Evolutionary conservation across 2,113 vertebrate genomes (phyloP).

Genomic region (Salvator merianae): DNA sequence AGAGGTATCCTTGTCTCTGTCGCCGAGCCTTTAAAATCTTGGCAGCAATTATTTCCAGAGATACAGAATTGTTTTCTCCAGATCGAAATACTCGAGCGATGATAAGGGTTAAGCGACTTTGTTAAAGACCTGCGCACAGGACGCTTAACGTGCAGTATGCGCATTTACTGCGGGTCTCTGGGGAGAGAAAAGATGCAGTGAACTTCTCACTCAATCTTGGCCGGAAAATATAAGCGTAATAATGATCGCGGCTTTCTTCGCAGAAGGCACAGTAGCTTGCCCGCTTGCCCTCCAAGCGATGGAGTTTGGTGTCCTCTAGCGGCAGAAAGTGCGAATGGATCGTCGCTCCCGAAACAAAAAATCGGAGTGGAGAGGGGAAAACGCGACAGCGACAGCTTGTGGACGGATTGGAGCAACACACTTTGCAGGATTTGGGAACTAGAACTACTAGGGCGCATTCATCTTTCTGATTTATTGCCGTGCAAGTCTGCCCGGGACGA

Average conservation of each 20-base stretch:
- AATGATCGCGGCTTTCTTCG: too few species aligned
- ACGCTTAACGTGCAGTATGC: not conserved
- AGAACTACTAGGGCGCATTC: too few species aligned
- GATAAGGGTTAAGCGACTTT: not conserved
- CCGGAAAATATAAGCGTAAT: not conserved
- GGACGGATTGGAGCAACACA: not conserved
- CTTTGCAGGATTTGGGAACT: not conserved
- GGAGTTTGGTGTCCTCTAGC: conserved; percentile 57
- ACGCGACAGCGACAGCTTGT: conserved; percentile 53
- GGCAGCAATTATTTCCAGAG: not conserved
- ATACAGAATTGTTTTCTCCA: not conserved
- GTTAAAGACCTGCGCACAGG: not conserved
- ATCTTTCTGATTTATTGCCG: too few species aligned
- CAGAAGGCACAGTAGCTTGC: not conserved
- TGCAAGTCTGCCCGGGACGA: too few species aligned
- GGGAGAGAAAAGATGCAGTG: too few species aligned
- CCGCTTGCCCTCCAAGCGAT: rapidly evolving
- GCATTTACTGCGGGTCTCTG: not conserved
- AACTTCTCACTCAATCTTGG: not conserved
- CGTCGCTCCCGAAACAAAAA: too few species aligned
- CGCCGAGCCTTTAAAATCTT: not conserved
- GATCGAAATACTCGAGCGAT: not conserved
- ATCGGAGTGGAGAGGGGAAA: not conserved
- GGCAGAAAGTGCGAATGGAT: not conserved
- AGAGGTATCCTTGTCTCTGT: too few species aligned